These are phyloP conservation scores for Drosophila anomelani DNA, from an alignment of 2,888 invertebrate species.

Conservation along the genomic window DNA sequence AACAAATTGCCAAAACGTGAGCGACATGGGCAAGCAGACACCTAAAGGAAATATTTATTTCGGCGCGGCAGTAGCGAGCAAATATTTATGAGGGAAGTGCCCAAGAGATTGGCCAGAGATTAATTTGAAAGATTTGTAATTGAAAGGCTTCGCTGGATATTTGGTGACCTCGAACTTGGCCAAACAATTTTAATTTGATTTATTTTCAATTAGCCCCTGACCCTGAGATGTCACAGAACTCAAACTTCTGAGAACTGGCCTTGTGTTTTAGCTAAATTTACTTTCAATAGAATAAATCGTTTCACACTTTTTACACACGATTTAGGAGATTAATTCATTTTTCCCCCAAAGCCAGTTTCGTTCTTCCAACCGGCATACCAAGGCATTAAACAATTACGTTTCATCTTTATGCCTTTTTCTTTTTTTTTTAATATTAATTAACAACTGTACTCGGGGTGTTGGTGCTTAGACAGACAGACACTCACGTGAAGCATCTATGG, in stretches of 20 bases:
- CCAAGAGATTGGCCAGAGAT: constrained; percentile 14
- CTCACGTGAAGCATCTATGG: constrained; percentile 38
- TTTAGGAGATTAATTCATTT: constrained; percentile 7
- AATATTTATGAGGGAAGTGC: constrained; percentile 21
- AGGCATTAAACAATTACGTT: constrained; percentile 3
- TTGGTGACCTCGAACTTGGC: constrained; percentile 16
- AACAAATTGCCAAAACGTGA: constrained; percentile 31
- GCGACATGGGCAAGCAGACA: constrained; percentile 6
- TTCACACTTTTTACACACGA: not conserved
- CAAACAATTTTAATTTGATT: constrained; percentile 5
- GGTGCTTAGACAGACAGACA: constrained; percentile 12
- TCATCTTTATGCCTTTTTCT: not conserved
- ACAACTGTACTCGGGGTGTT: constrained; percentile 24
- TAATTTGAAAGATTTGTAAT: constrained; percentile 22
- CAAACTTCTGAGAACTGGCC: not conserved
- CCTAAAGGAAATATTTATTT: not conserved
- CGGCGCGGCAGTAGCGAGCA: not conserved
- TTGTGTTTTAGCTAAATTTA: not conserved
- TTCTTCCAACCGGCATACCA: not conserved
- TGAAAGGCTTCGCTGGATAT: constrained; percentile 12
- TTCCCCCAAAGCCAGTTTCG: constrained; percentile 25
- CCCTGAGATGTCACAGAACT: constrained; percentile 14
- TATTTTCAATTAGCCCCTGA: constrained; percentile 5
- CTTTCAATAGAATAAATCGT: not conserved
- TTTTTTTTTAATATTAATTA: constrained; percentile 16